Conservation (phyloP, 2,888 invertebrate species). For the Nematopogon swammerdamellus region DNA sequence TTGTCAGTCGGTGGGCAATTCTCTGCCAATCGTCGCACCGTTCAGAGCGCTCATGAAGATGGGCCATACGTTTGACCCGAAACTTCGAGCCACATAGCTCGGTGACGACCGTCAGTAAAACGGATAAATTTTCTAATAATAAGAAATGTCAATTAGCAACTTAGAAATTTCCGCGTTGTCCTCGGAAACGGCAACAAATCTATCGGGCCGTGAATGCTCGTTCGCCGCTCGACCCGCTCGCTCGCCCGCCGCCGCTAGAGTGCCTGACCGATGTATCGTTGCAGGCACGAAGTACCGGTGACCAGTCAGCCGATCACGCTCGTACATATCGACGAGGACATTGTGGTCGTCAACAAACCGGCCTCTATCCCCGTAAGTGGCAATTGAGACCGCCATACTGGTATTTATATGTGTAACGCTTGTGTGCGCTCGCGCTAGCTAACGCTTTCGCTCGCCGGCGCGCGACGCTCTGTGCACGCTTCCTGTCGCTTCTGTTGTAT, state of each 20-base stretch:
- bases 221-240: background rate
- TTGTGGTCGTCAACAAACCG: conserved; percentile 99
- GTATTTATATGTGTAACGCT: conserved; percentile 18
- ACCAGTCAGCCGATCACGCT: conserved; percentile 95
- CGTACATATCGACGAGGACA: conserved; percentile 97
- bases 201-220: too few species aligned
- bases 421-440: conserved; percentile 71
- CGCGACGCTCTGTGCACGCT: conserved; percentile 49
- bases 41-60: too few species aligned
- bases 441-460: conserved; percentile 68
- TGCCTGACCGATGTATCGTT: conserved; percentile 53
- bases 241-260: conserved; percentile 14
- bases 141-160: too few species aligned
- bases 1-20: too few species aligned
- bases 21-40: too few species aligned
- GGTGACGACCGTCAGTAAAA: too few species aligned
- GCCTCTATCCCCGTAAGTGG: conserved; percentile 99
- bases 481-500: conserved; percentile 1
- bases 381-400: conserved; percentile 72
- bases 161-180: too few species aligned
- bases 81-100: too few species aligned
- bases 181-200: too few species aligned
- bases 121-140: too few species aligned
- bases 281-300: conserved; percentile 99
- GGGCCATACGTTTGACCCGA: too few species aligned